Base-by-base conservation (phyloP, 2,113 vertebrate genomes). In the Dipodomys merriami region DNA sequence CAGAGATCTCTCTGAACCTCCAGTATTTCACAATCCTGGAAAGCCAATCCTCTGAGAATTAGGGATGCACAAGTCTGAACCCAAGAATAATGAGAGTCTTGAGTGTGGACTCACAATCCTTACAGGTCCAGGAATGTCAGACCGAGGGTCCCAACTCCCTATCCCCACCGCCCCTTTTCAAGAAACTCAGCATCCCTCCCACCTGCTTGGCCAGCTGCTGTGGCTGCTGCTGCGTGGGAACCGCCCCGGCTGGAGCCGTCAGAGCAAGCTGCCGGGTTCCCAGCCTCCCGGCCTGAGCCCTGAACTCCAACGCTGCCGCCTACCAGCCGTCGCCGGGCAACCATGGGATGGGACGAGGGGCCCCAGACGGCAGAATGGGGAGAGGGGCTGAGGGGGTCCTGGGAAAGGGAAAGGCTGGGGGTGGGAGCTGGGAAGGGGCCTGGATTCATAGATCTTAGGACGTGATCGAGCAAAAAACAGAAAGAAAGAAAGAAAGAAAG, bases 181-280 rank as follows among this genome's bases (percentile, higher is more conserved):
- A 64, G 49, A 2, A 6, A 10, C 65, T 86, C 20, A 6, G 65
- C 46, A 84, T 80, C 78, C 96, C 92, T 64, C 95, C 95, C 97
- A 95, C 93, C 95, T 94, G 95, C 84, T 49, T 2, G 0, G 69
- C 93, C 96, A 96, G 96, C 95, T 96, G 97, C 90, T 57, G 53
- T 13, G 18, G 16, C 53, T 57, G 53, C 49, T 12, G 89, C 86
- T 7, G 95, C 90, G 93, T 96, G 97, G 96, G 97, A 97, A 97
- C 74, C 96, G 94, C 95, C 95, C 97, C 96, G 89, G 91, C 84
- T 2, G 35, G 69, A 93, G 94, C 91, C 88, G 87, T 97, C 95
- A 91, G 93, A 64, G 94, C 96, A 94, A 97, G 96, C 96, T 96
- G 96, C 90, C 46, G 20, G 15, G 91, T 97, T 97, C 96, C 94